A percentile compares a stretch with the other conserved stretches of the same genome.
These are phyloP conservation scores for Ichneumoninae sp. DNA, from an alignment of 2,888 invertebrate genomes.

Conservation along the genomic window DNA sequence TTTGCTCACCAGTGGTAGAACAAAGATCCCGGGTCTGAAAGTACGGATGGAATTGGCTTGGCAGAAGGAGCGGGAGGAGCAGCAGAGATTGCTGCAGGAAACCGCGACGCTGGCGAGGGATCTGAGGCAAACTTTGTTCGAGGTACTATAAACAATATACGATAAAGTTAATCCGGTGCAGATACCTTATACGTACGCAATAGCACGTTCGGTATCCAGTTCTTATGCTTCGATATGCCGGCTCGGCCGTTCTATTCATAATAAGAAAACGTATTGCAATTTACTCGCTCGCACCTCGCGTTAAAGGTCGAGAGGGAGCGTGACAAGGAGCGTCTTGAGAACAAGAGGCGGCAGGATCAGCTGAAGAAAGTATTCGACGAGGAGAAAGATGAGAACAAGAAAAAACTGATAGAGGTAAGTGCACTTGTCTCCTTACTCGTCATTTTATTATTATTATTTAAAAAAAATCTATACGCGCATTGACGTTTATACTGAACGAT, in stretches of 20 bases:
- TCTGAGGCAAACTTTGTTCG: constrained; percentile 93
- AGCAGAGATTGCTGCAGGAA: constrained; percentile 95
- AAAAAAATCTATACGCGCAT: neutral
- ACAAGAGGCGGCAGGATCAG: constrained; percentile 93
- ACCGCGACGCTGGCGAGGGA: constrained; percentile 95
- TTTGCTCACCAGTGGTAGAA: constrained; percentile 92
- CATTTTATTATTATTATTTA: neutral
- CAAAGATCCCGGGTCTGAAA: constrained; percentile 93
- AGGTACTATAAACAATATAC: constrained; percentile 84
- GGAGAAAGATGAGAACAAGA: constrained; percentile 94
- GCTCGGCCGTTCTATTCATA: constrained; percentile 37
- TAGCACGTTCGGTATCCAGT: constrained; percentile 29
- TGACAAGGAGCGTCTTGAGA: constrained; percentile 94
- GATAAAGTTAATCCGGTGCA: constrained; percentile 21
- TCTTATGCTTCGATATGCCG: constrained; percentile 29
- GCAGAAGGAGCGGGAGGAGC: constrained; percentile 97
- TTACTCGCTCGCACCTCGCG: constrained; percentile 67
- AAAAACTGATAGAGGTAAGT: constrained; percentile 88
- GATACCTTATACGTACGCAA: constrained; percentile 11
- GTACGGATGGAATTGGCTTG: constrained; percentile 96
- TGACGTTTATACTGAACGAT: too few species aligned
- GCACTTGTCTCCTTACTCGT: constrained; percentile 12
- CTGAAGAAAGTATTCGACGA: constrained; percentile 93
- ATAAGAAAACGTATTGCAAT: constrained; percentile 62
- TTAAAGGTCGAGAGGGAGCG: constrained; percentile 93